These are phyloP conservation scores for Steatocranus sp. DNA, from an alignment of 2,797 vertebrate genomes.

Conservation along the genomic window DNA sequence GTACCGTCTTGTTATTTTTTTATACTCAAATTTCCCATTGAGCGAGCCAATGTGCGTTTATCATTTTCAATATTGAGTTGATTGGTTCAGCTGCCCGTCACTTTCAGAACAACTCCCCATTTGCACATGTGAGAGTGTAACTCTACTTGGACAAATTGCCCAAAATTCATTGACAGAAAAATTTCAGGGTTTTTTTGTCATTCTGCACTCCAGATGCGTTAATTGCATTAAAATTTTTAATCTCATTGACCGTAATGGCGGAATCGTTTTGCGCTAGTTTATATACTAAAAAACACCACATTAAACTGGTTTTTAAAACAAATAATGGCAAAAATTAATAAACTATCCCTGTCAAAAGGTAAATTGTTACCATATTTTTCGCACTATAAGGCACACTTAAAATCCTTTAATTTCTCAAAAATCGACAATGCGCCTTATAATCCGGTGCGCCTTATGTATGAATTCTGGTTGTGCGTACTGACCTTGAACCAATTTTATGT, in stretches of 20 bases:
- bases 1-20: not conserved
- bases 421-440: not conserved
- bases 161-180: rapidly evolving
- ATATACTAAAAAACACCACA: not conserved
- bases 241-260: not conserved
- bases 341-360: not conserved
- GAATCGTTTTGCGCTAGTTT: not conserved
- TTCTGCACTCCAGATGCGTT: rapidly evolving
- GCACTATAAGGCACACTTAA: not conserved
- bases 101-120: not conserved
- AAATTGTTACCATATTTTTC: not conserved
- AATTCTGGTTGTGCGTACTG: not conserved
- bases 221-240: not conserved
- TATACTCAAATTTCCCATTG: not conserved
- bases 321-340: rapidly evolving
- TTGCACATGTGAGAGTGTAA: not conserved
- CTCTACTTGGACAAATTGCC: not conserved
- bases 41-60: not conserved
- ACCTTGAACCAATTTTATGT: not conserved
- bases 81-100: not conserved
- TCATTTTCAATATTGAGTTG: not conserved
- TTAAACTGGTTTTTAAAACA: not conserved
- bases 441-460: too few relatives aligned
- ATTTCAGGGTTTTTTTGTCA: not conserved
- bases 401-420: not conserved